phyloP scores from a whole-genome alignment of 2,797 vertebrate species.

The Chelon auratus region DNA sequence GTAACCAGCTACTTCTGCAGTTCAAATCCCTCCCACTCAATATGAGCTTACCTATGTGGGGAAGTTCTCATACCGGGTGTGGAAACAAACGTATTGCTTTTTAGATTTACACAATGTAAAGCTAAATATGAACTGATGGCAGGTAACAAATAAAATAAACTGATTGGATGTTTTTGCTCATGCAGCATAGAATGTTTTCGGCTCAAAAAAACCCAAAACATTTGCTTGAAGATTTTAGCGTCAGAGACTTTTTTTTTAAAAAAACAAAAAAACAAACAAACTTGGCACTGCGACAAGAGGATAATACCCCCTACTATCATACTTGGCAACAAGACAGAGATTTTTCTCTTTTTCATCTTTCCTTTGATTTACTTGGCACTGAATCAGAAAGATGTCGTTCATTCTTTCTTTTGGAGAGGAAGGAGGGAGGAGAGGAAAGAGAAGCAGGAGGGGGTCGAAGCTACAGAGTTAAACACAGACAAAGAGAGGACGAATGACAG shows the following conservation, averaged over 20 bases:
- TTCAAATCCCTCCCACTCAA: constrained; percentile 33
- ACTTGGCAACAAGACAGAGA: constrained; percentile 36
- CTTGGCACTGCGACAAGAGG: constrained; percentile 42
- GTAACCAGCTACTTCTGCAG: background rate
- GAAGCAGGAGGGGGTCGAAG: constrained; percentile 17
- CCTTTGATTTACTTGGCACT: constrained; percentile 51
- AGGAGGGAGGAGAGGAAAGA: background rate
- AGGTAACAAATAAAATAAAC: too few species aligned
- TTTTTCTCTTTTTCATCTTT: constrained; percentile 17
- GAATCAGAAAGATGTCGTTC: constrained; percentile 23
- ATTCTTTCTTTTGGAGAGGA: constrained; percentile 6
- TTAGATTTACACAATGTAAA: constrained; percentile 11
- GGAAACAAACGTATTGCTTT: constrained; percentile 47
- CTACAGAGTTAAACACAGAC: constrained; percentile 15
- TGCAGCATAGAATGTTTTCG: too few species aligned
- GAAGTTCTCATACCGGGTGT: background rate
- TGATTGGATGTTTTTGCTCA: constrained; percentile 12
- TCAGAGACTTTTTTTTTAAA: background rate
- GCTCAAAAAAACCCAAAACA: too few species aligned
- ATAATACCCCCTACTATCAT: constrained; percentile 21
- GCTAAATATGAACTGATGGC: background rate
- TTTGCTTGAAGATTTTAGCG: background rate
- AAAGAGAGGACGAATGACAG: constrained; percentile 8
- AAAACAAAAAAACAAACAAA: too few species aligned
- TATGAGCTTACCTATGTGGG: constrained; percentile 38